Percentiles rank a stretch among this genome's conserved stretches.
Conservation (phyloP, 2,888 invertebrate species). For the Cenopis cana region DNA sequence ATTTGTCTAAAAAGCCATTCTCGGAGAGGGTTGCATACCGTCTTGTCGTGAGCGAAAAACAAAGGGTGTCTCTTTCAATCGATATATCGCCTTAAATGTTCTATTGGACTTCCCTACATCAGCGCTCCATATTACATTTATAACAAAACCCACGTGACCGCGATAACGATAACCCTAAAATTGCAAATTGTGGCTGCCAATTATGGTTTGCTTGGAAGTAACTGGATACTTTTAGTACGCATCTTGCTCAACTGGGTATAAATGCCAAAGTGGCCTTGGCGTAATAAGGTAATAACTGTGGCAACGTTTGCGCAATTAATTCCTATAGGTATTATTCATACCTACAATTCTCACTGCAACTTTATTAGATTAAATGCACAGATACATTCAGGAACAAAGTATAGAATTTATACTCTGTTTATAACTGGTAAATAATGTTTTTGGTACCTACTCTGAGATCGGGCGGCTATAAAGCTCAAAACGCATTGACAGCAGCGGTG, state of each 20-base stretch:
- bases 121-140: conserved; percentile 1
- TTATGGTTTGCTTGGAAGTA: neutral
- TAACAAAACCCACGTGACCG: neutral
- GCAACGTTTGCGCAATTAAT: conserved; percentile 15
- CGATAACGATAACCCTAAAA: neutral
- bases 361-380: neutral
- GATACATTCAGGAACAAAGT: neutral
- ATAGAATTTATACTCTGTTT: too few relatives aligned
- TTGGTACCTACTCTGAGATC: too few relatives aligned
- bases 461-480: too few relatives aligned
- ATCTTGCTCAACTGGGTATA: conserved; percentile 11
- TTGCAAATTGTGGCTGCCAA: too few relatives aligned
- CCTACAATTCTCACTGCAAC: neutral
- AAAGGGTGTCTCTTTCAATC: too few relatives aligned
- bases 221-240: neutral
- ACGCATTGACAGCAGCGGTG: too few relatives aligned
- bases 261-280: conserved; percentile 8
- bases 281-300: neutral
- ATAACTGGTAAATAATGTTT: too few relatives aligned
- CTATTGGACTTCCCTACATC: neutral
- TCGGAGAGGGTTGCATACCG: too few relatives aligned
- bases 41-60: too few relatives aligned
- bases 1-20: too few relatives aligned
- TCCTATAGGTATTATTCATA: neutral
- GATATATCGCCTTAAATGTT: too few relatives aligned